Evolutionary conservation across 2,888 invertebrate species (phyloP).

Genomic region (Chrysolina haemoptera): DNA sequence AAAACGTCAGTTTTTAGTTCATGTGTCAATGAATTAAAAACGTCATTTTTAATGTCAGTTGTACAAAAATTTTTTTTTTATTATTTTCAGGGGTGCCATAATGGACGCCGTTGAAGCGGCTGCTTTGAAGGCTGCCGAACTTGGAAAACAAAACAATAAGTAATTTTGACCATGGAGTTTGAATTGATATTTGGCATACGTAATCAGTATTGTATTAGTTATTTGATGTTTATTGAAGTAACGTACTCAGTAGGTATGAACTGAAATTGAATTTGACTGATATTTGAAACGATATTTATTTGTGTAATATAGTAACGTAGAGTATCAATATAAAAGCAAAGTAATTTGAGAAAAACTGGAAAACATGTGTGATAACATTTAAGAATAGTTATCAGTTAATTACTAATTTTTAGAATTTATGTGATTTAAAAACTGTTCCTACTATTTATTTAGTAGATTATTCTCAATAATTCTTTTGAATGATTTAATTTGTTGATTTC

Average conservation of each 20-base stretch:
- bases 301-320: not conserved
- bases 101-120: conserved; percentile 88
- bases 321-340: not conserved
- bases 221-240: too few species aligned
- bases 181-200: not conserved
- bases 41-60: too few species aligned
- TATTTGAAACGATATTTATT: not conserved
- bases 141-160: conserved; percentile 62
- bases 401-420: too few species aligned
- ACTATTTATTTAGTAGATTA: too few species aligned
- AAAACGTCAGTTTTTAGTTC: too few species aligned
- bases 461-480: too few species aligned
- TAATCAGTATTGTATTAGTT: not conserved
- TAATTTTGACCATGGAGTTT: not conserved
- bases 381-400: too few species aligned
- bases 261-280: not conserved
- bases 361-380: too few species aligned
- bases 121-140: conserved; percentile 72
- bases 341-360: not conserved
- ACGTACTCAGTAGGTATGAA: not conserved
- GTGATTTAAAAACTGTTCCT: too few species aligned
- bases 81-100: conserved; percentile 67
- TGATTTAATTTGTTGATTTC: too few species aligned
- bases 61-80: too few species aligned
- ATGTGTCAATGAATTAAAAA: too few species aligned